Base-by-base conservation (phyloP, 2,888 invertebrate species). In the Timema podura region DNA sequence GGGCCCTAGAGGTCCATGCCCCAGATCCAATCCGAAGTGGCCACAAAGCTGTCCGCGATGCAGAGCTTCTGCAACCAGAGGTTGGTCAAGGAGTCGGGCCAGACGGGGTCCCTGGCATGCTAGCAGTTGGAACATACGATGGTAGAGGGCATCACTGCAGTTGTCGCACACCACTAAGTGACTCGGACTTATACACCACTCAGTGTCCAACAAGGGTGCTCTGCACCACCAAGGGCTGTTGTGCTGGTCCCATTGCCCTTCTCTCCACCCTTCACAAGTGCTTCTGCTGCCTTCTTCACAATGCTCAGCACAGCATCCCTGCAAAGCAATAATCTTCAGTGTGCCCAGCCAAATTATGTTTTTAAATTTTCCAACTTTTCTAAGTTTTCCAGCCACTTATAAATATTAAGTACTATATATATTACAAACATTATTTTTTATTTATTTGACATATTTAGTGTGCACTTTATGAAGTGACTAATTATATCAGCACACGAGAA, bases 221-320 rank as follows among this genome's bases (percentile, higher is more conserved):
- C 57, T 44, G 49, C 48, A 30, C 11, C 11, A 7, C 48, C 30
- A 16, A 64, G 11, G n/a, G 16, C 44, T 15, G 7, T 44, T 13
- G 49, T 47, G 15, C 30, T 51, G 30, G 71, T 71, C 15, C 48
- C 54, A 16, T 72, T 70, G 30, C 68, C 64, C 30, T 84, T 84
- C 71, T 88, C 87, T 11, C 88, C 87, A 78, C 84, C 84, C 72
- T 92, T 92, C 2, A 89, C 92, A 75, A 95, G 83, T 51, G 90
- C 93, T 82, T 92, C 90, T 8, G 94, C 93, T 0, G 95, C 96
- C 81, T 95, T 95, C 79, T 95, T 95, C 69, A 96, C 93, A 75
- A 97, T 93, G 65, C 92, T 93, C 79, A 96, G 88, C 61, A 96
- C 96, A 0, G 93, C 96, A 79, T 96, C 95, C 76, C 92, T 30